phyloP scores from a whole-genome alignment of 1,140 invertebrate genomes.

The Drosophila seguyi region DNA sequence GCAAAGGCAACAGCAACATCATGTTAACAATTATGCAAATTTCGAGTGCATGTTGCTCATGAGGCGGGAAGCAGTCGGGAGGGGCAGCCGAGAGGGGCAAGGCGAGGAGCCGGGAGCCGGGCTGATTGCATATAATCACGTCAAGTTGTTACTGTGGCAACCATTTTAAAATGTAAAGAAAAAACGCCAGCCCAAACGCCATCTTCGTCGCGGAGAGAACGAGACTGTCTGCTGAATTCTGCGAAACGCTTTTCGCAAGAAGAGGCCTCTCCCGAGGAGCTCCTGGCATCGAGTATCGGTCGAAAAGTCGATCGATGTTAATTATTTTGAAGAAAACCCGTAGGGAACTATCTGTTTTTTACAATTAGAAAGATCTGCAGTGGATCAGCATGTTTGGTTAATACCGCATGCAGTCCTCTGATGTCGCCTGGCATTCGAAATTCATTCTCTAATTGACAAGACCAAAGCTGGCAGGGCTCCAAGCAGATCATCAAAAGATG shows the following conservation, averaged over 20 bases:
- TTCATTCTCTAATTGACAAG: slow-evolving; percentile 75
- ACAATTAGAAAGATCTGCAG: not conserved
- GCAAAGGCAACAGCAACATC: slow-evolving; percentile 68
- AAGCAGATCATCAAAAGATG: slow-evolving; percentile 79
- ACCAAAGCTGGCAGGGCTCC: slow-evolving; percentile 74
- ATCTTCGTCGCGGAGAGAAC: slow-evolving; percentile 62
- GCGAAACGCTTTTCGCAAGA: slow-evolving; percentile 56
- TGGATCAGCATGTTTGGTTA: slow-evolving; percentile 34
- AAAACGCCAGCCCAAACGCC: slow-evolving; percentile 62
- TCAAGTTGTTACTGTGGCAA: slow-evolving; percentile 59
- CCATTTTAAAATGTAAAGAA: slow-evolving; percentile 65
- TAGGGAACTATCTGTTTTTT: not conserved
- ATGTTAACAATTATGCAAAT: slow-evolving; percentile 84
- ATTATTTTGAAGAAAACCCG: not conserved
- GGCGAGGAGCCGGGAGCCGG: slow-evolving; percentile 27
- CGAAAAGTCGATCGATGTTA: not conserved
- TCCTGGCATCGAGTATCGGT: slow-evolving; percentile 11
- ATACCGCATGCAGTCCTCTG: slow-evolving; percentile 74
- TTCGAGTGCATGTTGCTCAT: slow-evolving; percentile 71
- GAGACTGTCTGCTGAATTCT: slow-evolving; percentile 69
- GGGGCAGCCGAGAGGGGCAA: not conserved
- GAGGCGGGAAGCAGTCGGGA: slow-evolving; percentile 21
- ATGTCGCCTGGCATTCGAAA: slow-evolving; percentile 59
- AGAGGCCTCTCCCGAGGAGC: slow-evolving; percentile 8
- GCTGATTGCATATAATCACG: slow-evolving; percentile 78